Base-by-base conservation (phyloP, 2,888 invertebrate genomes). In the Pollenia labialis region DNA sequence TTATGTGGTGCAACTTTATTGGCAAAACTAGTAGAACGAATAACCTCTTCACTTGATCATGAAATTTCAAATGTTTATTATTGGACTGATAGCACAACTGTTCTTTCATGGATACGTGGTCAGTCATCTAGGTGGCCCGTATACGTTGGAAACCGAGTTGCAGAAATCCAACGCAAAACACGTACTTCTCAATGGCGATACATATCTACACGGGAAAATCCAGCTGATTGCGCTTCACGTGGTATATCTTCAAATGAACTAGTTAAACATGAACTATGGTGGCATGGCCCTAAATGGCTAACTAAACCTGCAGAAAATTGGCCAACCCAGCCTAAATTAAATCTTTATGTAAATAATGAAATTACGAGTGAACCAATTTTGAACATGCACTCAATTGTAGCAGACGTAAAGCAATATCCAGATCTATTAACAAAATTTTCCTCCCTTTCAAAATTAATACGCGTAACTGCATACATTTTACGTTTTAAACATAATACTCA, bases 221-320 rank as follows among this genome's bases (percentile, higher is more conserved):
- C 68, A 32, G 16, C 74, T 9, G 82, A 79, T 54, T 83, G 82
- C 23, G 76, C 76, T 23, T 81, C 85, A 0, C n/a, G 85, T 42
- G 82, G 82, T 10, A 48, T 81, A 11, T 42, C 56, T 4, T 8
- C 56, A 11, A 68, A 79, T 18, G 56, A 66, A n/a, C n/a, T n/a
- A n/a, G n/a, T n/a, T n/a, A n/a, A n/a, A n/a, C n/a, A n/a, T n/a
- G n/a, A n/a, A 6, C 12, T 68, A 16, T 79, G 58, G 68, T 54
- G 68, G 66, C 42, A 14, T 12, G 66, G 46, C n/a, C 18, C 18
- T 18, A 18, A 18, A 18, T 18, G 18, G 18, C 18, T 18, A 18
- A 18, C 18, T 18, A 18, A 18, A 18, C 18, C 18, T 18, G 18
- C 18, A 18, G 18, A 18, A 18, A 18, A 2, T 1, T 18, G 18